Conservation (phyloP, 2,888 invertebrate genomes). For the Ornithoptera priamus region DNA sequence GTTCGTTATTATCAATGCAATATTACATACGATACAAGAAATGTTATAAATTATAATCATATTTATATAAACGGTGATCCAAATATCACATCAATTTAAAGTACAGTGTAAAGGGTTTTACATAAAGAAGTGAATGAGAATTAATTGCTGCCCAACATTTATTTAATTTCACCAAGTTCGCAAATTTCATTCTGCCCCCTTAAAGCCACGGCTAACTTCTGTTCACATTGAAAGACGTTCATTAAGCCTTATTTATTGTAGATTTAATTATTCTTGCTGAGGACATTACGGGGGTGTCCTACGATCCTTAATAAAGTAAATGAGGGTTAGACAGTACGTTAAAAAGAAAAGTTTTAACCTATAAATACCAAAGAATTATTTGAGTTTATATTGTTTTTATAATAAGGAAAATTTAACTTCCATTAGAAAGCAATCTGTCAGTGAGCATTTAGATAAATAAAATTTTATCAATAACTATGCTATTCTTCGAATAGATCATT, state of each 20-base stretch:
- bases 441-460: no score
- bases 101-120: constrained; percentile 18
- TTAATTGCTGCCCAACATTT: constrained; percentile 27
- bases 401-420: neutral
- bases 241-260: constrained; percentile 30
- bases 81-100: constrained; percentile 1
- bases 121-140: constrained; percentile 24
- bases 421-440: neutral
- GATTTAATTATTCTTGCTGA: constrained; percentile 27
- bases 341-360: neutral
- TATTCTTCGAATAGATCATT: no score
- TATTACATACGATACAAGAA: neutral
- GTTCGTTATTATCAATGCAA: no score
- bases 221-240: constrained; percentile 29
- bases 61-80: neutral
- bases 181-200: constrained; percentile 28
- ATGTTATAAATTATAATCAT: neutral
- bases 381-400: neutral
- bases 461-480: no score
- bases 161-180: constrained; percentile 29
- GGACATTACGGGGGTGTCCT: constrained; percentile 19
- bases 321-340: constrained; percentile 10
- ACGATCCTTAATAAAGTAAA: constrained; percentile 18
- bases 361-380: neutral
- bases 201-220: constrained; percentile 30